Conservation (phyloP, 2,888 invertebrate species). For the Muschampia staudingeri region DNA sequence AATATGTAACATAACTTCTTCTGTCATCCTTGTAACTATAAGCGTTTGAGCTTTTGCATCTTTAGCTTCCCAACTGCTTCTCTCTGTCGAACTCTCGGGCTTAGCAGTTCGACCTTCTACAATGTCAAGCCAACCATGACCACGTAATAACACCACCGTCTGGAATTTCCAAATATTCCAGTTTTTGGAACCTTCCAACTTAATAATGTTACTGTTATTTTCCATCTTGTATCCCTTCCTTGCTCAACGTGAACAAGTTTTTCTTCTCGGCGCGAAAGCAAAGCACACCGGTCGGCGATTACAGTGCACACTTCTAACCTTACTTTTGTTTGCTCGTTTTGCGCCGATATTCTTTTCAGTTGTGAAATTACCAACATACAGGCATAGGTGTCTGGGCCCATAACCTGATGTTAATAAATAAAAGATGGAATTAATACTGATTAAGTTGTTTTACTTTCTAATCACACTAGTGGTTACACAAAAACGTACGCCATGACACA, state of each 20-base stretch:
- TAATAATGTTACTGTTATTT: conserved; percentile 50
- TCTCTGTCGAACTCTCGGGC: conserved; percentile 54
- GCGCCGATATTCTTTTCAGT: neutral
- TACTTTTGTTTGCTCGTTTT: neutral
- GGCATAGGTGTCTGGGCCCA: conserved; percentile 1
- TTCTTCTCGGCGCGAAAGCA: neutral
- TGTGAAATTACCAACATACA: neutral
- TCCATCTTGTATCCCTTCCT: conserved; percentile 27
- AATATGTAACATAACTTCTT: conserved; percentile 70
- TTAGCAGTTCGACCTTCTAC: conserved; percentile 61
- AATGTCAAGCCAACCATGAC: conserved; percentile 63
- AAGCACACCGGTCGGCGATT: neutral
- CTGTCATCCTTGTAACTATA: conserved; percentile 69
- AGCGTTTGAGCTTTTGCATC: conserved; percentile 70
- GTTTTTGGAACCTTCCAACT: conserved; percentile 67
- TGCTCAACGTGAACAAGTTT: conserved; percentile 26
- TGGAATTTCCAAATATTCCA: conserved; percentile 72
- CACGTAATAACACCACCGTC: conserved; percentile 60
- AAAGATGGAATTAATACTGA: neutral
- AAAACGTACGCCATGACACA: no score
- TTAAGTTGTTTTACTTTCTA: neutral
- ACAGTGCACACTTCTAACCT: neutral
- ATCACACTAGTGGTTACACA: no score
- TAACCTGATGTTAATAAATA: conserved; percentile 2
- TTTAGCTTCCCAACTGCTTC: conserved; percentile 59